Percentiles rank a stretch among this genome's conserved stretches.
phyloP scores from a whole-genome alignment of 2,113 vertebrate species.

The Xenopus borealis region DNA sequence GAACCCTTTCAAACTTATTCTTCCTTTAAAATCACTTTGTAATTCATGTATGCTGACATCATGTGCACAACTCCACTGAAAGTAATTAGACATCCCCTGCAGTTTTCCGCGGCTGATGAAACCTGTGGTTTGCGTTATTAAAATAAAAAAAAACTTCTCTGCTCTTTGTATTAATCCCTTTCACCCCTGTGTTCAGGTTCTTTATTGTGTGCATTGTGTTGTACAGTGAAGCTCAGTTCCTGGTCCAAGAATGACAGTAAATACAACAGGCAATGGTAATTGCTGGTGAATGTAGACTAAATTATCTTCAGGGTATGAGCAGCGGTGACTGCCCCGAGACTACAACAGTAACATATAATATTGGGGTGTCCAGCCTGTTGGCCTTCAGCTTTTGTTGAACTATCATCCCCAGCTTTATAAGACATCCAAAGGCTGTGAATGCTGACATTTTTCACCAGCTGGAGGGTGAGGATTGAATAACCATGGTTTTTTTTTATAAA shows the following conservation, averaged over 20 bases:
- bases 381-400: too few relatives aligned
- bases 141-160: constrained; percentile 20
- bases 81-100: constrained; percentile 42
- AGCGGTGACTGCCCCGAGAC: too few relatives aligned
- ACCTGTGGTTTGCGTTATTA: constrained; percentile 34
- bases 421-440: too few relatives aligned
- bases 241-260: not conserved
- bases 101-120: constrained; percentile 22
- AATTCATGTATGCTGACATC: constrained; percentile 29
- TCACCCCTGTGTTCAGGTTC: constrained; percentile 25
- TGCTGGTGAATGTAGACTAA: not conserved
- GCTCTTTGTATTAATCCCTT: constrained; percentile 25
- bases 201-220: not conserved
- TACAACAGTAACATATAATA: too few relatives aligned
- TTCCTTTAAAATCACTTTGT: constrained; percentile 39
- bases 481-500: too few relatives aligned
- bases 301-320: too few relatives aligned
- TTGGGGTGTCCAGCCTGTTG: too few relatives aligned
- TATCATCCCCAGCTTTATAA: too few relatives aligned
- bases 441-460: too few relatives aligned
- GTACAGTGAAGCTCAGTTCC: not conserved
- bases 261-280: constrained; percentile 10
- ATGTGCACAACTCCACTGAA: constrained; percentile 22
- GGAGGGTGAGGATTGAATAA: too few relatives aligned
- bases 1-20: constrained; percentile 35